Evolutionary conservation across 1,140 invertebrate species (phyloP).

Genomic region (Melanaphis sacchari): DNA sequence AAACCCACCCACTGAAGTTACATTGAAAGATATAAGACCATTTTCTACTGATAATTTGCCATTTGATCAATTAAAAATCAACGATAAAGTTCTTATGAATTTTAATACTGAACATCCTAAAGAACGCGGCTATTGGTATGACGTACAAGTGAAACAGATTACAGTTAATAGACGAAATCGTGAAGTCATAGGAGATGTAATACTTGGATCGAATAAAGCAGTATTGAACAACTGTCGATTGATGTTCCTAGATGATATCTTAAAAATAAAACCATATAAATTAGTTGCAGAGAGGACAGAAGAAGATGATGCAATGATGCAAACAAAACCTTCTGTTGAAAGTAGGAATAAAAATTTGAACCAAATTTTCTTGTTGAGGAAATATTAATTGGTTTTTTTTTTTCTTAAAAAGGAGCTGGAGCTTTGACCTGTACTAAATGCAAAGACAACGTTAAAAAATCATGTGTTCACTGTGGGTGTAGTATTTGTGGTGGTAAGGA

Average conservation of each 20-base stretch:
- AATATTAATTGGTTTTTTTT: neutral
- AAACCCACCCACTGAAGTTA: constrained; percentile 64
- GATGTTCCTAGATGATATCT: constrained; percentile 67
- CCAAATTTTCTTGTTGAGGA: neutral
- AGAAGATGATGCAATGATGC: constrained; percentile 62
- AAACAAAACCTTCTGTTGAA: constrained; percentile 61
- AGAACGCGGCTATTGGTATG: constrained; percentile 79
- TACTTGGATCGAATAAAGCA: constrained; percentile 62
- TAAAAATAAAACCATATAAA: constrained; percentile 66
- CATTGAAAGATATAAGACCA: constrained; percentile 71
- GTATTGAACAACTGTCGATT: constrained; percentile 67
- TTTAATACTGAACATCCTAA: constrained; percentile 77
- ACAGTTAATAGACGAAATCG: constrained; percentile 60
- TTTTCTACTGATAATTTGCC: constrained; percentile 69
- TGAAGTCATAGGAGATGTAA: constrained; percentile 63
- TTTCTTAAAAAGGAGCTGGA: constrained; percentile 63
- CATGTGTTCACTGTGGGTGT: constrained; percentile 81
- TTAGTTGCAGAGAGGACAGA: constrained; percentile 63
- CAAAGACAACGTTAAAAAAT: constrained; percentile 70
- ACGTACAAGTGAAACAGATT: constrained; percentile 66
- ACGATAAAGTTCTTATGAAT: constrained; percentile 76
- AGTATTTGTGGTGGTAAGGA: constrained; percentile 76
- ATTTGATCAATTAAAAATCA: constrained; percentile 69
- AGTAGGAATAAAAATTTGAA: constrained; percentile 39
- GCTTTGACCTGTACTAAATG: constrained; percentile 71